These are phyloP conservation scores for Ardeotis arabs DNA, from an alignment of 2,113 vertebrate species.

Conservation along the genomic window DNA sequence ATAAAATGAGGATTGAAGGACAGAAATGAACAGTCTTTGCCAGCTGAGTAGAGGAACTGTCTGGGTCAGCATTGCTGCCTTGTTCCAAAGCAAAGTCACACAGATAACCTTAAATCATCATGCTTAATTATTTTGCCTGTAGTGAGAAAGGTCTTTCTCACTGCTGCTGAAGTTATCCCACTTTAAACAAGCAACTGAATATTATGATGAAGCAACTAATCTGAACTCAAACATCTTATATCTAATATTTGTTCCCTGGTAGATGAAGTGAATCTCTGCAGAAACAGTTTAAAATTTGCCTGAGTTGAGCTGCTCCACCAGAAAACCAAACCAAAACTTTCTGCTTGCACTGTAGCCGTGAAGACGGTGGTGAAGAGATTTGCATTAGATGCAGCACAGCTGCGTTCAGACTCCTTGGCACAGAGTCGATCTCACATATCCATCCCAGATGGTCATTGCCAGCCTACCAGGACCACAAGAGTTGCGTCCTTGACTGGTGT, in stretches of 20 bases:
- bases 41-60: neutral
- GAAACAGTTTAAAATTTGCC: neutral
- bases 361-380: neutral
- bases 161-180: neutral
- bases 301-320: neutral
- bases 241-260: neutral
- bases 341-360: neutral
- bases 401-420: neutral
- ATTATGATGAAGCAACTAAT: neutral
- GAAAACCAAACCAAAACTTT: neutral
- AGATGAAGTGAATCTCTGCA: neutral
- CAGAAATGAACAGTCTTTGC: neutral
- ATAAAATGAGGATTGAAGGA: neutral
- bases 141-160: neutral
- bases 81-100: neutral
- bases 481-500: neutral
- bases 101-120: neutral
- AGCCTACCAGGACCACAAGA: accelerated
- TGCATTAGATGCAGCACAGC: neutral
- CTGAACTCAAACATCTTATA: neutral
- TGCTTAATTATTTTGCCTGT: neutral
- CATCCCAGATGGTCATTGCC: neutral
- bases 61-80: neutral
- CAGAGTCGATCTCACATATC: neutral
- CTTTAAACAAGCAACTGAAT: neutral